Conservation (phyloP, 2,797 vertebrate species). For the Phrynocephalus vlangalii region DNA sequence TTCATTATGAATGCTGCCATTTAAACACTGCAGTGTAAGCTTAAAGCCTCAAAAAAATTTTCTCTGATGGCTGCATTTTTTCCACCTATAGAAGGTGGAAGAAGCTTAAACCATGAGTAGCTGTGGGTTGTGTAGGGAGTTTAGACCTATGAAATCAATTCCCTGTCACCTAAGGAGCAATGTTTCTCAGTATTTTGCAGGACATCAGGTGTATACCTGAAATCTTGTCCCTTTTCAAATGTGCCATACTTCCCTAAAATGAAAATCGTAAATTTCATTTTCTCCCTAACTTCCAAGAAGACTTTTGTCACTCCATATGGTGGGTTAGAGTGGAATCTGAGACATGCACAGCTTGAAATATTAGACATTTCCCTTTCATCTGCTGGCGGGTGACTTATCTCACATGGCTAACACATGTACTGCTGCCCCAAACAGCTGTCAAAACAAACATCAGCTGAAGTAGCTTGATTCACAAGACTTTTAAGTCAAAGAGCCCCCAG, state of each 20-base stretch:
- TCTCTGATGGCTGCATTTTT: background rate
- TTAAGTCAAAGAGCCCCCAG: constrained; percentile 43
- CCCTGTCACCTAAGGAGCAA: too few relatives aligned
- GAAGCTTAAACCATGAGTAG: background rate
- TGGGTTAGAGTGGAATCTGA: constrained; percentile 71
- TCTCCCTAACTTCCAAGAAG: constrained; percentile 52
- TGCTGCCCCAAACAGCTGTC: constrained; percentile 73
- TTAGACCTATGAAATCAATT: too few relatives aligned
- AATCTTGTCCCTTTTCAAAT: too few relatives aligned
- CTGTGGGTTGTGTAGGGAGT: too few relatives aligned
- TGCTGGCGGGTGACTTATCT: constrained; percentile 61
- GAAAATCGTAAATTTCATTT: constrained; percentile 57
- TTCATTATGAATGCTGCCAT: background rate
- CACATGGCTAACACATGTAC: constrained; percentile 75
- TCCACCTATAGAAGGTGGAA: background rate
- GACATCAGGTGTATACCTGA: too few relatives aligned
- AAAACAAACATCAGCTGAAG: constrained; percentile 77
- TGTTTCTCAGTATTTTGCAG: too few relatives aligned
- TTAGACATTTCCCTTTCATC: constrained; percentile 74
- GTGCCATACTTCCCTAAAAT: constrained; percentile 53
- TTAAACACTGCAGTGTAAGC: too few relatives aligned
- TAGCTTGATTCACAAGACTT: constrained; percentile 55
- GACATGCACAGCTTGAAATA: constrained; percentile 69
- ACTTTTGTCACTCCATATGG: constrained; percentile 69
- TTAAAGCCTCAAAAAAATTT: background rate